Percentiles rank a stretch among this genome's conserved stretches.
These are phyloP conservation scores for Varecia variegata DNA, from an alignment of 2,797 vertebrate species.

Conservation along the genomic window DNA sequence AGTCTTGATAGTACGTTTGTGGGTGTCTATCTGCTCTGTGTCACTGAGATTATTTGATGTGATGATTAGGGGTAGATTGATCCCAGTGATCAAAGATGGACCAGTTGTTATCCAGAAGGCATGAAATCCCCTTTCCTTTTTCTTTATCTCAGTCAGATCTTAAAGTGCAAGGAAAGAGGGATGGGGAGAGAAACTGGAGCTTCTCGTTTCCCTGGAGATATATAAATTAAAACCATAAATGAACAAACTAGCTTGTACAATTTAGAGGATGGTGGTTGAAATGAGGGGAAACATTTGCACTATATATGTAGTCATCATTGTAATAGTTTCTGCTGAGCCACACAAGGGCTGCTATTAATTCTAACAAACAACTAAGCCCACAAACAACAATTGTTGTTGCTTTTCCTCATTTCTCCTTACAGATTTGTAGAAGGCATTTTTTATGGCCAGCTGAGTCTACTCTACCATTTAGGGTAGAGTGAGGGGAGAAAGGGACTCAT, in stretches of 20 bases:
- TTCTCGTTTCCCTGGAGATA: neutral
- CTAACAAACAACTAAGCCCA: neutral
- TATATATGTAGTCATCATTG: neutral
- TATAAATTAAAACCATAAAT: slow-evolving; percentile 10
- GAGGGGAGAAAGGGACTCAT: neutral
- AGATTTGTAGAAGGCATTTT: neutral
- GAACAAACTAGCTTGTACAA: neutral
- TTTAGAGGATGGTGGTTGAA: neutral
- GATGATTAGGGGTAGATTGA: neutral
- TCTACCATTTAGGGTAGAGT: neutral
- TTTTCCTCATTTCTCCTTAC: neutral
- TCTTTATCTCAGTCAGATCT: neutral
- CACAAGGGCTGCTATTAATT: neutral
- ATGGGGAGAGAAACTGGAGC: neutral
- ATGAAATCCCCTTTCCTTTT: neutral
- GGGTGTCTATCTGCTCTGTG: neutral
- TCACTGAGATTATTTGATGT: neutral
- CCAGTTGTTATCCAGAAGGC: neutral
- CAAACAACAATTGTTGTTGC: neutral
- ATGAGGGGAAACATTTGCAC: neutral
- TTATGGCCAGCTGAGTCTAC: neutral
- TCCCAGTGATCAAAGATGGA: neutral
- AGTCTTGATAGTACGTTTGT: neutral
- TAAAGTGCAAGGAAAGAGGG: neutral
- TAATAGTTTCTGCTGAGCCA: neutral